These are phyloP conservation scores for Bombus vancouverensis DNA, from an alignment of 1,140 invertebrate genomes.

Conservation along the genomic window DNA sequence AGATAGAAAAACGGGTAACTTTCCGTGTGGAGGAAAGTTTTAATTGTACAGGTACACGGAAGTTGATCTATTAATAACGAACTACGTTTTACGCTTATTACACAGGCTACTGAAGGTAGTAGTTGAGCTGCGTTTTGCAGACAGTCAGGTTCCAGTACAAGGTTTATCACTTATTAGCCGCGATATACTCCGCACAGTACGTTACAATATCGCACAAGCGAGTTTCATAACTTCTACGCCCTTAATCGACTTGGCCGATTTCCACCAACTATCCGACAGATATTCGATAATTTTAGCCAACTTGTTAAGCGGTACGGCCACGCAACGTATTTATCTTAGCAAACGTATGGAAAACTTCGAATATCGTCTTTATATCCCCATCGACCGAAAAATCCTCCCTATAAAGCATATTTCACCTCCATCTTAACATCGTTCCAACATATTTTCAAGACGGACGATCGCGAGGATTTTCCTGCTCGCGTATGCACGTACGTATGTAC, in stretches of 20 bases:
- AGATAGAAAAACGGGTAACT: not conserved
- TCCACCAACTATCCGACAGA: not conserved
- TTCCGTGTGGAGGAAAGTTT: not conserved
- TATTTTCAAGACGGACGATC: slow-evolving; percentile 8
- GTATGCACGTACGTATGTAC: not conserved
- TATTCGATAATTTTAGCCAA: not conserved
- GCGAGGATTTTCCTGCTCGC: not conserved
- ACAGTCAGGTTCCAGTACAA: slow-evolving; percentile 7
- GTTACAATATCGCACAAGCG: not conserved
- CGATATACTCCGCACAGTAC: not conserved
- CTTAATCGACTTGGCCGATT: slow-evolving; percentile 5
- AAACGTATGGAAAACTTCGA: not conserved
- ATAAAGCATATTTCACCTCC: not conserved
- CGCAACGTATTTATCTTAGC: not conserved
- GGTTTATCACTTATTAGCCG: slow-evolving; percentile 25
- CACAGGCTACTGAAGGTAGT: not conserved
- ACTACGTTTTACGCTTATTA: slow-evolving; percentile 6
- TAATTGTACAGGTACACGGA: not conserved
- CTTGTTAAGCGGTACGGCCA: not conserved
- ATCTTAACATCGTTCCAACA: not conserved
- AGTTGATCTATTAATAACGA: not conserved
- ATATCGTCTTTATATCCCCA: too few species aligned
- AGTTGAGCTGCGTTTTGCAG: not conserved
- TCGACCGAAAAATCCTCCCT: not conserved
- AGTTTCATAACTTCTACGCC: slow-evolving; percentile 11